A percentile compares a stretch with the other conserved stretches of the same genome.
phyloP scores from a whole-genome alignment of 2,113 vertebrate species.

The Polypterus senegalus region DNA sequence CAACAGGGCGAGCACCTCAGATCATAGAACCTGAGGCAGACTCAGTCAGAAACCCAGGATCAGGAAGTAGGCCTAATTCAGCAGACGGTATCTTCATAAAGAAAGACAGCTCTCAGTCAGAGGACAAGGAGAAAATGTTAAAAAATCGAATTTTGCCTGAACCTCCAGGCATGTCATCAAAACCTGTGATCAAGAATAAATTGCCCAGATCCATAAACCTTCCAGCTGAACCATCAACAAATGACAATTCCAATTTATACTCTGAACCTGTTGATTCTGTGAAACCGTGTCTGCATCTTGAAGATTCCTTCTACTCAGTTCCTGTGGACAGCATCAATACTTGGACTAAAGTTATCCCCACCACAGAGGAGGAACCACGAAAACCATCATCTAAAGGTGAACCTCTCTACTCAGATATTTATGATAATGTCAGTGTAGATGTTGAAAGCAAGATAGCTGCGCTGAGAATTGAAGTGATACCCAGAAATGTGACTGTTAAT shows the following conservation, averaged over 20 bases:
- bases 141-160: slow-evolving; percentile 63
- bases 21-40: not conserved
- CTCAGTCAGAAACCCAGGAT: slow-evolving; percentile 4
- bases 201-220: slow-evolving; percentile 37
- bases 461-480: slow-evolving; percentile 30
- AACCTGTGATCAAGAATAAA: slow-evolving; percentile 22
- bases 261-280: slow-evolving; percentile 79
- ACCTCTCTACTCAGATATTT: slow-evolving; percentile 44
- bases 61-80: slow-evolving; percentile 48
- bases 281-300: slow-evolving; percentile 32
- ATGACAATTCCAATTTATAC: slow-evolving; percentile 53
- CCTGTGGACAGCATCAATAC: slow-evolving; percentile 67
- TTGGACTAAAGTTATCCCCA: slow-evolving; percentile 24
- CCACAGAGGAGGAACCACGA: slow-evolving; percentile 27
- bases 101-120: slow-evolving; percentile 21
- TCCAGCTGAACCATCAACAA: slow-evolving; percentile 24
- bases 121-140: slow-evolving; percentile 32
- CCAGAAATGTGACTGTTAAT: slow-evolving; percentile 13
- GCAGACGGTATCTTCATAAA: slow-evolving; percentile 47
- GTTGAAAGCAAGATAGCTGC: slow-evolving; percentile 26
- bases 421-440: slow-evolving; percentile 50
- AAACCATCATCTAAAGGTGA: slow-evolving; percentile 22
- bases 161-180: slow-evolving; percentile 28
- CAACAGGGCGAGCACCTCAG: slow-evolving; percentile 43
- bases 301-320: slow-evolving; percentile 73